Percentiles rank a stretch among this genome's conserved stretches.
phyloP scores from a whole-genome alignment of 1,140 invertebrate species.

The Psilanteris sp. region DNA sequence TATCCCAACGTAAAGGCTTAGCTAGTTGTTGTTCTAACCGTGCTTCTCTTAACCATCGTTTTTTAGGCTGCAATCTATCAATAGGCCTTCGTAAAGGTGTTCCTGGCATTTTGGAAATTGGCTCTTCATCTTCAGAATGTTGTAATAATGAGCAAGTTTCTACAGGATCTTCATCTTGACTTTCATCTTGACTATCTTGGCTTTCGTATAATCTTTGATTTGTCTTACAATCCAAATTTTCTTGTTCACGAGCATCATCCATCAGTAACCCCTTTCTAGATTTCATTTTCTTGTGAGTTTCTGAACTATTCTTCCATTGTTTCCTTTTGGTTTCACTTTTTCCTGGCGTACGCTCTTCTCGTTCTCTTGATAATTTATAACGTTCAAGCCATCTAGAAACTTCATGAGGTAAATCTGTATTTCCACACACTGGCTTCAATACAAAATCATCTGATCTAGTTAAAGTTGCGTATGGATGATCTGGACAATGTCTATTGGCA shows the following conservation, averaged over 20 bases:
- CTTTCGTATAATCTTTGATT: slow-evolving; percentile 73
- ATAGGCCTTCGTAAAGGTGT: slow-evolving; percentile 72
- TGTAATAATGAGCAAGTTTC: slow-evolving; percentile 70
- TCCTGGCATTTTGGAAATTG: slow-evolving; percentile 65
- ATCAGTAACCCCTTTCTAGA: slow-evolving; percentile 77
- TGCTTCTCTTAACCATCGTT: slow-evolving; percentile 83
- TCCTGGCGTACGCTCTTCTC: slow-evolving; percentile 79
- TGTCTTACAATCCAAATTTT: slow-evolving; percentile 70
- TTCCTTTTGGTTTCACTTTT: slow-evolving; percentile 77
- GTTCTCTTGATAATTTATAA: slow-evolving; percentile 78
- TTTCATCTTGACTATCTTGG: slow-evolving; percentile 76
- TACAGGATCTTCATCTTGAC: slow-evolving; percentile 75
- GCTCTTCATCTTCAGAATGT: slow-evolving; percentile 73
- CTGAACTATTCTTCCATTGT: slow-evolving; percentile 72
- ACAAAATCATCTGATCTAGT: slow-evolving; percentile 82
- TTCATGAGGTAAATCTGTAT: slow-evolving; percentile 81
- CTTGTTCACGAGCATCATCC: slow-evolving; percentile 74
- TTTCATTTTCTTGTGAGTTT: slow-evolving; percentile 71
- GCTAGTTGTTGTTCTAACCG: slow-evolving; percentile 80
- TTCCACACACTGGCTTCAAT: slow-evolving; percentile 79
- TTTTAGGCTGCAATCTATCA: slow-evolving; percentile 81
- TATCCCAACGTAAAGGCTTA: slow-evolving; percentile 77
- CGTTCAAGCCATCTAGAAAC: slow-evolving; percentile 82
- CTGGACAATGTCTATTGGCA: slow-evolving; percentile 88
- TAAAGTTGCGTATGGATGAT: slow-evolving; percentile 83